These are phyloP conservation scores for Hedychridium roseum DNA, from an alignment of 2,888 invertebrate species.

Conservation along the genomic window DNA sequence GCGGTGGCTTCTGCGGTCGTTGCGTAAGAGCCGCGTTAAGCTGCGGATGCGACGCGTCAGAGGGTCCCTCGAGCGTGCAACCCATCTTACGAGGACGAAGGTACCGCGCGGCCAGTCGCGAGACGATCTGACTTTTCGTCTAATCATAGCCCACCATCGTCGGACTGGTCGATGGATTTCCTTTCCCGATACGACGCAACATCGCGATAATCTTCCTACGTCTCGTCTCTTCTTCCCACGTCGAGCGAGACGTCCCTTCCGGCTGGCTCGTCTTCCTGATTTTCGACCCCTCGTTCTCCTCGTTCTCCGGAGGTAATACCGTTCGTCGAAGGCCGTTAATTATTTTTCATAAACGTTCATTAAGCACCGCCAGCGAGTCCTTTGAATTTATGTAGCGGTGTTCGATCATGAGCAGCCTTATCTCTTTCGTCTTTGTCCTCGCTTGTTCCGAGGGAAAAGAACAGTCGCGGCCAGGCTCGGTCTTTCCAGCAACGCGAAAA, in stretches of 20 bases:
- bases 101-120: slow-evolving; percentile 16
- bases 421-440: slow-evolving; percentile 18
- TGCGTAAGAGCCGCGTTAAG: slow-evolving; percentile 44
- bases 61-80: slow-evolving; percentile 45
- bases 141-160: slow-evolving; percentile 30
- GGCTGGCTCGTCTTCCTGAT: background rate
- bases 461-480: slow-evolving; percentile 38
- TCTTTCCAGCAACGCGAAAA: slow-evolving; percentile 52
- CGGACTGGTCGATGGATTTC: slow-evolving; percentile 32
- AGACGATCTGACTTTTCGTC: slow-evolving; percentile 23
- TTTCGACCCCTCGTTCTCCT: background rate
- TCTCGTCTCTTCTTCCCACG: slow-evolving; percentile 9
- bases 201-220: slow-evolving; percentile 29
- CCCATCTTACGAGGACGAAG: slow-evolving; percentile 30
- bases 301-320: no score
- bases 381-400: no score
- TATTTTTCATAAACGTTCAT: no score
- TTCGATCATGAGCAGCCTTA: no score
- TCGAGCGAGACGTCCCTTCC: slow-evolving; percentile 7
- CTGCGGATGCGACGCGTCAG: slow-evolving; percentile 50
- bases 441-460: slow-evolving; percentile 26
- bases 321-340: no score
- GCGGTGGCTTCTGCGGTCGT: slow-evolving; percentile 33
- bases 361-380: no score
- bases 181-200: slow-evolving; percentile 18